Conservation (phyloP, 2,888 invertebrate species). For the Eutolmus rufibarbis region DNA sequence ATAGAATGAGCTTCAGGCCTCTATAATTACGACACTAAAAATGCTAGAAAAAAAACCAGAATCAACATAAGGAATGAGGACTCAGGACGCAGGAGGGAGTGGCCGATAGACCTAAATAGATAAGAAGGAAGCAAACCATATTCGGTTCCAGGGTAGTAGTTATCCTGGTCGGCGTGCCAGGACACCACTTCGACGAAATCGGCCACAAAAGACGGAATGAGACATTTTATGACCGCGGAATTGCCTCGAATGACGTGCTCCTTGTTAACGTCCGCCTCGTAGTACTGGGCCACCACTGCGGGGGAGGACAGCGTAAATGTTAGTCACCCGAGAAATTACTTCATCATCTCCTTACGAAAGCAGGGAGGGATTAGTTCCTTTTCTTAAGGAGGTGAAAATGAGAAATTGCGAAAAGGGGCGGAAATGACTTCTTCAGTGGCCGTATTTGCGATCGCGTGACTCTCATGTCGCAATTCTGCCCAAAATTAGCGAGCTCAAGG, state of each 20-base stretch:
- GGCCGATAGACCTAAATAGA: neutral
- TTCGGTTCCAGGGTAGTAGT: slow-evolving; percentile 71
- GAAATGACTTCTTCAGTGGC: neutral
- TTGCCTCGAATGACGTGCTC: slow-evolving; percentile 85
- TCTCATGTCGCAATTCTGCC: neutral
- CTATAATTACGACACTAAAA: slow-evolving; percentile 41
- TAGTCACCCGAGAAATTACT: neutral
- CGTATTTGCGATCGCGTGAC: slow-evolving; percentile 15
- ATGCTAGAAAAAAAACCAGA: neutral
- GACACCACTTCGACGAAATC: slow-evolving; percentile 84
- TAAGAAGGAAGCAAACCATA: slow-evolving; percentile 62
- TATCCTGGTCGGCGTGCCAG: slow-evolving; percentile 80
- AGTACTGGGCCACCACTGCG: slow-evolving; percentile 80
- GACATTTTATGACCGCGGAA: slow-evolving; percentile 81
- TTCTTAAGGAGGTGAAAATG: neutral
- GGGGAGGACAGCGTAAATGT: neutral
- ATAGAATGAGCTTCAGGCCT: neutral
- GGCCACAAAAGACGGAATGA: slow-evolving; percentile 85
- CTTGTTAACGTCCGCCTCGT: slow-evolving; percentile 85
- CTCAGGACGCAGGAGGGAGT: neutral
- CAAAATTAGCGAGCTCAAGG: neutral
- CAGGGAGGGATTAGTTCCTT: neutral
- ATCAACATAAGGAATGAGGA: slow-evolving; percentile 24
- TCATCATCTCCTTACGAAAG: neutral
- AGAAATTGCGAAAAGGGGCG: slow-evolving; percentile 1